Conservation (phyloP, 2,888 invertebrate genomes). For the Drosophila limbata region DNA sequence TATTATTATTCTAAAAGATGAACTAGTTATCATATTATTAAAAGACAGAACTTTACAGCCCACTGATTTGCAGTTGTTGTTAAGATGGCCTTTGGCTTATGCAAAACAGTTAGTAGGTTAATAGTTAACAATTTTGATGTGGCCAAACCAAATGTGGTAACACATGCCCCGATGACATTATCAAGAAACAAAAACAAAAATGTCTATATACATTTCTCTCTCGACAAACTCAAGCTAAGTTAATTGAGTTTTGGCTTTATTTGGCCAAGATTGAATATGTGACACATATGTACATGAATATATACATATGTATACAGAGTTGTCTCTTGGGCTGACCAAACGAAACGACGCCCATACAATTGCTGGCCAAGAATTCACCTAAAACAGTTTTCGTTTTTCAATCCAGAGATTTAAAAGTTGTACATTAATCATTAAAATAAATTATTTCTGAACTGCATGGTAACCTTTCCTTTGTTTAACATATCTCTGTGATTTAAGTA, state of each 20-base stretch:
- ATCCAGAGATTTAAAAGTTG: conserved; percentile 16
- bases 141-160: conserved; percentile 51
- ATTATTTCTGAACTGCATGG: conserved; percentile 7
- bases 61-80: conserved; percentile 19
- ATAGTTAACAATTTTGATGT: conserved; percentile 28
- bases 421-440: conserved; percentile 33
- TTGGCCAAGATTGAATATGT: conserved; percentile 51
- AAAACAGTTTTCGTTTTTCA: conserved; percentile 11
- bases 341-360: conserved; percentile 44
- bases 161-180: conserved; percentile 58
- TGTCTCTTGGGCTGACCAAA: conserved; percentile 18
- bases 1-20: not conserved
- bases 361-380: conserved; percentile 41
- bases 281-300: conserved; percentile 27
- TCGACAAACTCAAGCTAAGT: conserved; percentile 36
- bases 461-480: conserved; percentile 30
- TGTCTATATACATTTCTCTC: conserved; percentile 16
- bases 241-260: conserved; percentile 61
- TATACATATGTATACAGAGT: not conserved
- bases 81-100: conserved; percentile 42
- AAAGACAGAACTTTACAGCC: conserved; percentile 6
- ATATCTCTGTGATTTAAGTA: not conserved
- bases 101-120: conserved; percentile 57
- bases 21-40: conserved; percentile 9
- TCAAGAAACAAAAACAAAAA: conserved; percentile 13